A percentile compares a stretch with the other conserved stretches of the same genome.
These are phyloP conservation scores for Neoaliturus tenellus DNA, from an alignment of 2,888 invertebrate genomes.

Conservation along the genomic window DNA sequence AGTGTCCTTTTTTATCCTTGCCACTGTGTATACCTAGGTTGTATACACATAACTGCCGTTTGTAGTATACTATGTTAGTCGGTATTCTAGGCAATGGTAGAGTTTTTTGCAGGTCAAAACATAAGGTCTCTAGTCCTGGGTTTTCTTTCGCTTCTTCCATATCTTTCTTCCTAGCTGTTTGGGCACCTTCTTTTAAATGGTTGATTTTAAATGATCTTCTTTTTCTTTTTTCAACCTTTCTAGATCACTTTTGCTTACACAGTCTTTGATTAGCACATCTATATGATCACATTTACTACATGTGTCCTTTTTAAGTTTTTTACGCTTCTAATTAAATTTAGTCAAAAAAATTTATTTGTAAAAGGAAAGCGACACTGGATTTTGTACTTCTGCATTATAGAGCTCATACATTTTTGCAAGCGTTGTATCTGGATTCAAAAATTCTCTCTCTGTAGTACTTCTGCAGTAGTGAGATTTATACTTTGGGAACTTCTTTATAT, in stretches of 20 bases:
- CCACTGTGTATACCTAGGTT: conserved; percentile 66
- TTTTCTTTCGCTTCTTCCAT: background rate
- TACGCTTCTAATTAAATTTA: conserved; percentile 3
- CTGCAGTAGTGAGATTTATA: conserved; percentile 27
- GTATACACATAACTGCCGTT: conserved; percentile 65
- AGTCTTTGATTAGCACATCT: background rate
- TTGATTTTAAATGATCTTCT: background rate
- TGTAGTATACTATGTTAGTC: conserved; percentile 65
- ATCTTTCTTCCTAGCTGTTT: background rate
- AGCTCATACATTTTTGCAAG: conserved; percentile 37
- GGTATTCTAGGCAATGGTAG: conserved; percentile 64
- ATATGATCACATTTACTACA: background rate
- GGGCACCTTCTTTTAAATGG: background rate
- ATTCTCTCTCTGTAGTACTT: conserved; percentile 15
- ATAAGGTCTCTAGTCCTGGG: background rate
- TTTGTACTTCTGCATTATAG: conserved; percentile 20
- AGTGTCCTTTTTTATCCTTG: conserved; percentile 66
- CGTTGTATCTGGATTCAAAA: conserved; percentile 39
- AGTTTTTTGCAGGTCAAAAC: conserved; percentile 66
- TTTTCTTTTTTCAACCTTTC: background rate
- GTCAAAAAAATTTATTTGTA: conserved; percentile 37
- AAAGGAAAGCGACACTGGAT: background rate
- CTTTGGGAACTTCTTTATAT: conserved; percentile 39
- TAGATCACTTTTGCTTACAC: background rate
- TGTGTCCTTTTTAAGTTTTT: background rate